These are phyloP conservation scores for Dendrolimus punctatus DNA, from an alignment of 1,140 invertebrate species.

Conservation along the genomic window DNA sequence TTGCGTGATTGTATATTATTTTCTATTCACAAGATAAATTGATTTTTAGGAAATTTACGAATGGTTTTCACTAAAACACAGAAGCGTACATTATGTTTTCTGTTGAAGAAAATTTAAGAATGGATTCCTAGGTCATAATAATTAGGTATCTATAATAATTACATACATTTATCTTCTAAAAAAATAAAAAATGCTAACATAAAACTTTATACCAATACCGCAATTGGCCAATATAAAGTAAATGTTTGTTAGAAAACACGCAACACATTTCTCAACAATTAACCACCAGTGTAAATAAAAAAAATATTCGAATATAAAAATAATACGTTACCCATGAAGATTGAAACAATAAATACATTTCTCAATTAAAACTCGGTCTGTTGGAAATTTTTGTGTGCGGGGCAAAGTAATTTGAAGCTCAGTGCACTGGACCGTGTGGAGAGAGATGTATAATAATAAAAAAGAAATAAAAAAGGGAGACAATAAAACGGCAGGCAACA, in stretches of 20 bases:
- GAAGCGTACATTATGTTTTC: too few species aligned
- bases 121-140: not conserved
- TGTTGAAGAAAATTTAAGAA: too few species aligned
- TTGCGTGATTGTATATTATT: too few species aligned
- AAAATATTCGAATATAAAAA: constrained; percentile 3
- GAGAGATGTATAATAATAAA: constrained; percentile 9
- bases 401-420: constrained; percentile 11
- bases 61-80: too few species aligned
- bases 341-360: constrained; percentile 32
- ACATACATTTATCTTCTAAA: too few species aligned
- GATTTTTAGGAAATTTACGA: too few species aligned
- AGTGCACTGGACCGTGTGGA: constrained; percentile 9
- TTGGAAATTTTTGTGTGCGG: constrained; percentile 11
- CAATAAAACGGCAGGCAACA: constrained; percentile 25
- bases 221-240: too few species aligned
- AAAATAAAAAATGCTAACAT: too few species aligned
- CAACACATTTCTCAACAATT: too few species aligned
- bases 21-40: too few species aligned
- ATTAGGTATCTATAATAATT: constrained; percentile 1
- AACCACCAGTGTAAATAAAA: constrained; percentile 2
- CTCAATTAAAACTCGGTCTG: constrained; percentile 28
- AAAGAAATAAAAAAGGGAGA: constrained; percentile 13
- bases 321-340: constrained; percentile 10
- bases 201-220: too few species aligned
- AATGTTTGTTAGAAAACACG: too few species aligned